Base-by-base conservation (phyloP, 1,140 invertebrate species). In the Vollenhovia emeryi region DNA sequence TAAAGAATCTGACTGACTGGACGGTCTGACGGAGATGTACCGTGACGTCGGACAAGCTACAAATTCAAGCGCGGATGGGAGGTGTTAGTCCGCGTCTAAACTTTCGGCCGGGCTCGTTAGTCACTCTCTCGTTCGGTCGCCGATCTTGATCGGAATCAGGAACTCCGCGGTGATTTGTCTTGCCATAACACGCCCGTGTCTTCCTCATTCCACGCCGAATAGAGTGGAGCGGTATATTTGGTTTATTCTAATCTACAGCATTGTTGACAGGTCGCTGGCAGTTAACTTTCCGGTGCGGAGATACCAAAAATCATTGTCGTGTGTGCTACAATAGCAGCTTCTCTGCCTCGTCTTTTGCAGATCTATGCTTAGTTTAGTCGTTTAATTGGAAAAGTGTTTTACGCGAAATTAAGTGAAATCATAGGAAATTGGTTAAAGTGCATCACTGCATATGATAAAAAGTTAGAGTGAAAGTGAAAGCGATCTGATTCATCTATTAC, bases 121-220 rank as follows among this genome's bases (percentile, higher is more conserved):
- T 82, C 78, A 82, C 50, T 59, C 36, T 71, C 66, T 68, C 78
- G 66, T 60, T 82, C 52, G 36, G 50, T 57, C 85, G 62, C 71
- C 73, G 86, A 86, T 87, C 73, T 78, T 84, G 57, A 74, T 78
- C 85, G 85, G 57, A 74, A 76, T 55, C 71, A 68, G 52, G 11
- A 88, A 84, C 83, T 87, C 27, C 52, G 18, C 24, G 71, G 36
- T 5, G 50, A 82, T 82, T 57, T 82, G 78, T 82, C 78, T 82
- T 30, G 7, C 78, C 52, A 57, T 73, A 82, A 80, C 64, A n/a
- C 78, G 50, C 64, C 24, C 0, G 59, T 48, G 57, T 40, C 75
- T 82, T 82, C 78, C 78, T 82, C 78, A 82, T 82, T 82, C 78
- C 66, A 50, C 66, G 36, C 27, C 40, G 24, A 71, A 80, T 71